These are phyloP conservation scores for Thelaira solivaga DNA, from an alignment of 2,888 invertebrate genomes.

Conservation along the genomic window DNA sequence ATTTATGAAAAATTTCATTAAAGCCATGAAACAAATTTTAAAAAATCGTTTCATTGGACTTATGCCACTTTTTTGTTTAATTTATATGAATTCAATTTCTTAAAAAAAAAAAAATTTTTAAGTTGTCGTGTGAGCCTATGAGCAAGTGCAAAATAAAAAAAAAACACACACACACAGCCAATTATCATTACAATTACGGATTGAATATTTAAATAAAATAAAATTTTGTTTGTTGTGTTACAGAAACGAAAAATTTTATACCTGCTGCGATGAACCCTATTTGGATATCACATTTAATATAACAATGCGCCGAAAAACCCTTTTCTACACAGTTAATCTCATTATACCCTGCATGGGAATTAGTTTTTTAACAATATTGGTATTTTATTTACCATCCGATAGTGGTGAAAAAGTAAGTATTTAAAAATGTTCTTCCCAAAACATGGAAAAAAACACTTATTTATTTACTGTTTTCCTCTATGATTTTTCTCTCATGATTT, in stretches of 20 bases:
- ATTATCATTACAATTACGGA: no score
- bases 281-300: constrained; percentile 98
- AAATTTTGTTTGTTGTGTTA: constrained; percentile 15
- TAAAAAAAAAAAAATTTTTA: no score
- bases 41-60: no score
- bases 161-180: not conserved
- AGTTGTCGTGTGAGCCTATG: no score
- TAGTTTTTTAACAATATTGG: constrained; percentile 96
- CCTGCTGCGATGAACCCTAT: constrained; percentile 98
- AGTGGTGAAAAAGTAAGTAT: constrained; percentile 94
- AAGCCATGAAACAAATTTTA: no score
- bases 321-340: constrained; percentile 97
- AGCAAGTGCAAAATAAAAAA: no score
- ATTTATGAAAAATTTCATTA: no score
- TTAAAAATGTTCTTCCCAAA: not conserved
- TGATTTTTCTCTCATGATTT: not conserved
- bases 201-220: no score
- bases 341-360: constrained; percentile 98
- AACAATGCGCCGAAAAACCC: constrained; percentile 95
- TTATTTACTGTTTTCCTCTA: not conserved
- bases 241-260: constrained; percentile 95
- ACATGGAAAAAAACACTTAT: not conserved
- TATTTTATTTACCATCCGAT: constrained; percentile 98
- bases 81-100: no score
- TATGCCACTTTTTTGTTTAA: no score